These are phyloP conservation scores for Leptinotarsa lineolata DNA, from an alignment of 1,140 invertebrate genomes.

Conservation along the genomic window DNA sequence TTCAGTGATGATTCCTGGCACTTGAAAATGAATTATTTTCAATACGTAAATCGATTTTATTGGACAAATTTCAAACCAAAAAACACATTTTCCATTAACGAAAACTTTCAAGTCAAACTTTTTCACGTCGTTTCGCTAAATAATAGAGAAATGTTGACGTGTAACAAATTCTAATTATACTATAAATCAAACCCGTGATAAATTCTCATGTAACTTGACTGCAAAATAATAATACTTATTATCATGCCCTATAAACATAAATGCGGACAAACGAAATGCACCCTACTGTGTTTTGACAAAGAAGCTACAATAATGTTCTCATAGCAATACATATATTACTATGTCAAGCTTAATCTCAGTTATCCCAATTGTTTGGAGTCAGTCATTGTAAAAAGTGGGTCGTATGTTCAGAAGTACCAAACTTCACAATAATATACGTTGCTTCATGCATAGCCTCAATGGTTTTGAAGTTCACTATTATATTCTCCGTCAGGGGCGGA, in stretches of 20 bases:
- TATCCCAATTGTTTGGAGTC: conserved; percentile 37
- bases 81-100: no score
- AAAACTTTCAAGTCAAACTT: no score
- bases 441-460: conserved; percentile 3
- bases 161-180: conserved; percentile 11
- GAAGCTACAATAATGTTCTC: conserved; percentile 32
- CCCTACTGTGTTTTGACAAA: conserved; percentile 32
- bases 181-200: conserved; percentile 24
- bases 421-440: conserved; percentile 9
- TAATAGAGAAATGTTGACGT: no score
- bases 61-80: no score
- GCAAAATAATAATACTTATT: conserved; percentile 29
- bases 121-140: no score
- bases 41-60: no score
- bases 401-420: conserved; percentile 21
- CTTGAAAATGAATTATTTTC: no score
- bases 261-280: conserved; percentile 28
- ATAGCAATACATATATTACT: conserved; percentile 37
- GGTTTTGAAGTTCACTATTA: conserved; percentile 12
- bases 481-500: background rate
- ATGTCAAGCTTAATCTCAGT: conserved; percentile 38
- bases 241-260: conserved; percentile 31
- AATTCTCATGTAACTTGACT: conserved; percentile 29
- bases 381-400: conserved; percentile 39
- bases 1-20: no score